These are phyloP conservation scores for Clunio marinus DNA, from an alignment of 2,888 invertebrate species.

Conservation along the genomic window DNA sequence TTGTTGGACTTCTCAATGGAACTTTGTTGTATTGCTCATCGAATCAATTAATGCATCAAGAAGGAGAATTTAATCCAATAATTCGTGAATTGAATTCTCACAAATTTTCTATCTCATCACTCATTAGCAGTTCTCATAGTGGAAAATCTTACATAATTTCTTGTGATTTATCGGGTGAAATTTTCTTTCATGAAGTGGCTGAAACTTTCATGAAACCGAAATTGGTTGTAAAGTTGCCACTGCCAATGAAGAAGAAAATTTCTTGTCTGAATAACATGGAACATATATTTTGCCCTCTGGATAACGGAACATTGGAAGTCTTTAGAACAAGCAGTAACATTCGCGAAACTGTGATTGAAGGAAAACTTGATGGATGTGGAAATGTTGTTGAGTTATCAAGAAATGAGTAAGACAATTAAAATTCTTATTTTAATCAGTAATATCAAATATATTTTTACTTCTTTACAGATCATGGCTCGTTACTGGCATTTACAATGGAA, in stretches of 20 bases:
- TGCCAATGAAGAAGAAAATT: constrained; percentile 49
- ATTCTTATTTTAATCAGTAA: background rate
- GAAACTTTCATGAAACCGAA: constrained; percentile 43
- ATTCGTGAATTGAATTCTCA: constrained; percentile 45
- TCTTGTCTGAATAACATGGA: constrained; percentile 46
- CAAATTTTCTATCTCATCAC: constrained; percentile 46
- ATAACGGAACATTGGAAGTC: constrained; percentile 47
- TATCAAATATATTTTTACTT: background rate
- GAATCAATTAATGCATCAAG: constrained; percentile 42
- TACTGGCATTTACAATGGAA: constrained; percentile 47
- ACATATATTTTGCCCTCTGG: constrained; percentile 47
- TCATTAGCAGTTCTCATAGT: constrained; percentile 44
- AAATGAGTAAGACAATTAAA: constrained; percentile 50
- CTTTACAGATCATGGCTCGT: constrained; percentile 50
- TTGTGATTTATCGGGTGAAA: constrained; percentile 50
- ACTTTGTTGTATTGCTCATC: constrained; percentile 46
- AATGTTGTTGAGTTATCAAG: constrained; percentile 48
- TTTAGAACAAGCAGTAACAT: constrained; percentile 43
- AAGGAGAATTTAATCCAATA: constrained; percentile 42
- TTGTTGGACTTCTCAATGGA: constrained; percentile 48
- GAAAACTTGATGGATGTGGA: constrained; percentile 47
- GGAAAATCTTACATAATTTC: constrained; percentile 46
- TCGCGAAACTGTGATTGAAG: constrained; percentile 43
- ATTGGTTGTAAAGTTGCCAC: constrained; percentile 47
- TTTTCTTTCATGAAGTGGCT: constrained; percentile 47